These are phyloP conservation scores for Dolichopus griseipennis DNA, from an alignment of 2,888 invertebrate genomes.

Conservation along the genomic window DNA sequence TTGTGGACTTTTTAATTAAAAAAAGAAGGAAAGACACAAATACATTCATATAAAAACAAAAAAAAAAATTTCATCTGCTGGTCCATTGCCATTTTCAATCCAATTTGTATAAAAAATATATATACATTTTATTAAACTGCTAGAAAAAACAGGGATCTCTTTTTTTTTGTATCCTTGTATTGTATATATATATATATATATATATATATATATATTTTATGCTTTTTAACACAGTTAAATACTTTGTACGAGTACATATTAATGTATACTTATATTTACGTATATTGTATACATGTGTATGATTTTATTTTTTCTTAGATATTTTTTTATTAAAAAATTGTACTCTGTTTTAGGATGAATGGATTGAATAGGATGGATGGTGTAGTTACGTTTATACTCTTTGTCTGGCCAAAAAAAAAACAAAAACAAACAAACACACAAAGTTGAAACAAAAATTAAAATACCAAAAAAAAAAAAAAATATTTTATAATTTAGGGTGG, in stretches of 20 bases:
- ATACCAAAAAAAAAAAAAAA: background rate
- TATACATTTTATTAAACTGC: background rate
- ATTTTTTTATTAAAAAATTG: background rate
- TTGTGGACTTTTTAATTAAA: background rate
- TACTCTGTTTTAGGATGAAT: background rate
- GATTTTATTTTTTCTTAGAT: background rate
- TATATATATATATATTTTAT: background rate
- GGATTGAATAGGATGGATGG: background rate
- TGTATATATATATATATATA: background rate
- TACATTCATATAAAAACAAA: too few species aligned
- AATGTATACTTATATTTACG: background rate
- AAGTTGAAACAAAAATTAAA: too few species aligned
- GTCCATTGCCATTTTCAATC: background rate
- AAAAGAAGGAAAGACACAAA: background rate
- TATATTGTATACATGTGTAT: too few species aligned
- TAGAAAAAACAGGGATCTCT: slow-evolving; percentile 6
- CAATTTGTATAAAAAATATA: background rate
- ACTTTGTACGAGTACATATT: too few species aligned
- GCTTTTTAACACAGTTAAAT: too few species aligned
- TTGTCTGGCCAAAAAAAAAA: background rate
- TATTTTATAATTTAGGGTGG: background rate
- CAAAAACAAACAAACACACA: background rate
- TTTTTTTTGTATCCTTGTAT: background rate
- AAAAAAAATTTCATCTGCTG: background rate
- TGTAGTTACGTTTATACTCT: background rate